Evolutionary conservation across 2,888 invertebrate genomes (phyloP), one percentile per base, ranked within the genome.

Genomic region (Patella ulyssiponensis): DNA sequence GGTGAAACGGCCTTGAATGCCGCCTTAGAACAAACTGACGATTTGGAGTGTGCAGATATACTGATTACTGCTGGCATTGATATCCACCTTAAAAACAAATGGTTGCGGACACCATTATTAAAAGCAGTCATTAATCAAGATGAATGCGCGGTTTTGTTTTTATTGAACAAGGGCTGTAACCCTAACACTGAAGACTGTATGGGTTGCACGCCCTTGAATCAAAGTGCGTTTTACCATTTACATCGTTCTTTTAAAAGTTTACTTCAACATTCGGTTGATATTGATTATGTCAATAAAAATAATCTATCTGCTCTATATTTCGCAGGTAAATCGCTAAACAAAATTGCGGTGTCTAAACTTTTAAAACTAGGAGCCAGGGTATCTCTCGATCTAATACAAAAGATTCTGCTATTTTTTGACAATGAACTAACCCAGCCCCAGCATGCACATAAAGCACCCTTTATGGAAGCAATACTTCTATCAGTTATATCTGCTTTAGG

Each of bases 161-260:
- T 64, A 64, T 64, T 64, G 23, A 14, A 64, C 11, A 64, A 64
- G 64, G 64, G 64, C 9, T n/a, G 20, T 64, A 64, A 23, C 14
- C 64, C 64, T 64, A 64, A 64, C 23, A 64, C 64, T 2, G 64
- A 64, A 20, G 64, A 64, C 64, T 64, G 64, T 20, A 64, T 64
- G 64, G 64, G 64, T 23, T 64, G 64, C 23, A 64, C 64, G 9
- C 64, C 64, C 23, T 64, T 64, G 23, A 64, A 64, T 64, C 64
- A 64, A 20, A 20, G 64, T 64, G 23, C 23, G 2, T 64, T 23
- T 20, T 64, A 64, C 15, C 64, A 64, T 20, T 64, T 64, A 64
- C 20, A 64, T 64, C 64, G 14, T 4, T 23, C 64, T 12, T 64
- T 64, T 14, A 64, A 64, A 11, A 2, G 64, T 23, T 4, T 64